Evolutionary conservation across 1,140 invertebrate species (phyloP), one percentile per base, ranked within the genome.

Genomic region (Campoletis sonorensis): DNA sequence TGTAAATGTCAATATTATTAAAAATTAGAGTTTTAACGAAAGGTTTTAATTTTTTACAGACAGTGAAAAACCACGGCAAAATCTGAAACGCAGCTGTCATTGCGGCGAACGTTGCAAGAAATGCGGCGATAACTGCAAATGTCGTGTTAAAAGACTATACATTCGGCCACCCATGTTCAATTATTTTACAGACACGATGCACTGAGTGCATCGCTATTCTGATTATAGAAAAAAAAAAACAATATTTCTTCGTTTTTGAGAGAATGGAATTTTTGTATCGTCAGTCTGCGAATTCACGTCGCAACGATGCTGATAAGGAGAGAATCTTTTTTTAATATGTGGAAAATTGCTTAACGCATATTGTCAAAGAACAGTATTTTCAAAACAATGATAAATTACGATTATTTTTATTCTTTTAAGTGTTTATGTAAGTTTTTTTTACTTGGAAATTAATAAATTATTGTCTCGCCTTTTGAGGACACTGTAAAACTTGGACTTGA

Each of bases 121-220:
- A 82, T 91, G 89, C 77, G 85, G 86, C 1, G 80, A 85, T 23
- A 86, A 87, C 0, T 89, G 89, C 83, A 89, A 88, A 84, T 89
- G 88, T 80, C 84, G 82, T 1, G 87, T 82, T 1, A 89, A 86
- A 79, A 81, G 82, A 21, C 81, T 89, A 40, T 79, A 86, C 61
- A 88, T 91, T 79, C 85, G 82, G 26, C 87, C 86, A 30, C 89
- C 89, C 4, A 82, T 90, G 80, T 91, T 90, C 61, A 86, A 84
- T 27, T 88, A 88, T 78, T 91, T 87, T 73, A 91, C 88, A 0
- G 88, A 90, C 72, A 86, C 84, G 15, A 91, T 90, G 89, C 88
- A 91, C 79, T 91, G 84, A 89, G 13, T 4, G 16, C 21, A 26
- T 16, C 1, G 45, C 11, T n/a, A 15, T 23, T 64, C 4, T 10